Evolutionary conservation across 2,797 vertebrate species (phyloP).

Genomic region (Enoplosus armatus): DNA sequence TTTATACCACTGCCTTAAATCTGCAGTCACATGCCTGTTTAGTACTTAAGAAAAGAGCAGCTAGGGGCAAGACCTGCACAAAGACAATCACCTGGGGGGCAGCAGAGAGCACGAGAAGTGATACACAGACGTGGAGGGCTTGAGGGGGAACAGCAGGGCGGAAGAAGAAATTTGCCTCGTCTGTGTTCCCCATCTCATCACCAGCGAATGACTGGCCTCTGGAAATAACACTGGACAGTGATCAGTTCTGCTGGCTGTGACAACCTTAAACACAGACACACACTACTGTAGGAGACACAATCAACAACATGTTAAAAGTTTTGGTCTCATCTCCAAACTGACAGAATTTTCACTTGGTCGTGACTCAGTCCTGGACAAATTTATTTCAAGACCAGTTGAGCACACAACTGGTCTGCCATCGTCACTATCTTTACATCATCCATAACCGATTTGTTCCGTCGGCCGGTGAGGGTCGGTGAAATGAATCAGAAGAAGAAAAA

Average conservation of each 20-base stretch:
- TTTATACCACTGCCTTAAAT: conserved; percentile 50
- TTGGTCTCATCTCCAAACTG: conserved; percentile 5
- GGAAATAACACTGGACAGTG: neutral
- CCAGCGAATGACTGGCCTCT: neutral
- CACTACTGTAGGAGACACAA: neutral
- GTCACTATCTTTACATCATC: conserved; percentile 29
- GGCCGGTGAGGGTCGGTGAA: neutral
- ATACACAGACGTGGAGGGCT: neutral
- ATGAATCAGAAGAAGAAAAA: conserved; percentile 22
- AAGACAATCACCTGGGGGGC: neutral
- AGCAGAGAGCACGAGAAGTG: conserved; percentile 2
- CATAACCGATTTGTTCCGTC: conserved; percentile 5
- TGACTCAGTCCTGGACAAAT: conserved; percentile 28
- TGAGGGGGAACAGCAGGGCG: neutral
- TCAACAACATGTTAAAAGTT: neutral
- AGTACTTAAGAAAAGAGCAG: conserved; percentile 20
- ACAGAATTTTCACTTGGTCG: neutral
- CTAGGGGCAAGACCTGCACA: conserved; percentile 12
- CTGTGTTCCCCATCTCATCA: conserved; percentile 12
- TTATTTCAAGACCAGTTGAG: conserved; percentile 19
- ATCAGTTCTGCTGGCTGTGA: neutral
- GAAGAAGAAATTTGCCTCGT: conserved; percentile 5
- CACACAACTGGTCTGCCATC: conserved; percentile 4
- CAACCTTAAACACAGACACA: neutral
- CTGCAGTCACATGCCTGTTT: conserved; percentile 57